A percentile compares a stretch with the other conserved stretches of the same genome.
phyloP scores from a whole-genome alignment of 1,140 invertebrate genomes.

The Anastatus disparis region DNA sequence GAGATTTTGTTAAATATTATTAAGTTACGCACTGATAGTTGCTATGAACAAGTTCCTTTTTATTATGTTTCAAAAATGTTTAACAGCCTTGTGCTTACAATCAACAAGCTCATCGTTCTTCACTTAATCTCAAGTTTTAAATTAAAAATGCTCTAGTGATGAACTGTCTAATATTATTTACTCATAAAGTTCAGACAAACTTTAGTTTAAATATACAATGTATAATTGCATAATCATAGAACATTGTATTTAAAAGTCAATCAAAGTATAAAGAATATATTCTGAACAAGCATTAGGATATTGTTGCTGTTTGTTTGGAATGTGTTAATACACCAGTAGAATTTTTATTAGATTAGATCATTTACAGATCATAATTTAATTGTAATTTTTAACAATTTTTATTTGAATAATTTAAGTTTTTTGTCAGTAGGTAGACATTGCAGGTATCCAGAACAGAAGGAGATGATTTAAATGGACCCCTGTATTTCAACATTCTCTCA shows the following conservation, averaged over 20 bases:
- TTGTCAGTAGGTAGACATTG: conserved; percentile 54
- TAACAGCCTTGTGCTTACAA: no score
- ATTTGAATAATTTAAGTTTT: conserved; percentile 39
- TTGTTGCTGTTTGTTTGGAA: conserved; percentile 27
- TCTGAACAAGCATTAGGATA: background rate
- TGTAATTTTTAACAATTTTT: background rate
- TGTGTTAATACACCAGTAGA: background rate
- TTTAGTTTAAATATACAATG: no score
- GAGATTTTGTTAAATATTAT: no score
- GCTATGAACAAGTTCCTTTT: no score
- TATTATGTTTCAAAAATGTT: no score
- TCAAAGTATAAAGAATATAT: no score
- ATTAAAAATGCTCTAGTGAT: background rate
- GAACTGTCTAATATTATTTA: no score
- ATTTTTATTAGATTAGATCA: background rate
- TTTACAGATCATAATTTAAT: background rate
- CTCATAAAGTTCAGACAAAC: no score
- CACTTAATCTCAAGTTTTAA: background rate
- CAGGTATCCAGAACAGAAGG: conserved; percentile 48
- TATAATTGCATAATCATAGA: background rate
- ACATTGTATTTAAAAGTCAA: background rate
- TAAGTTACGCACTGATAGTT: no score
- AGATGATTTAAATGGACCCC: conserved; percentile 55
- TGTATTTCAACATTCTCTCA: conserved; percentile 47
- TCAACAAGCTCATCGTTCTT: no score